Percentiles rank a stretch among this genome's conserved stretches.
Evolutionary conservation across 2,797 vertebrate species (phyloP).

Genomic region (Pseudochirops cupreus): DNA sequence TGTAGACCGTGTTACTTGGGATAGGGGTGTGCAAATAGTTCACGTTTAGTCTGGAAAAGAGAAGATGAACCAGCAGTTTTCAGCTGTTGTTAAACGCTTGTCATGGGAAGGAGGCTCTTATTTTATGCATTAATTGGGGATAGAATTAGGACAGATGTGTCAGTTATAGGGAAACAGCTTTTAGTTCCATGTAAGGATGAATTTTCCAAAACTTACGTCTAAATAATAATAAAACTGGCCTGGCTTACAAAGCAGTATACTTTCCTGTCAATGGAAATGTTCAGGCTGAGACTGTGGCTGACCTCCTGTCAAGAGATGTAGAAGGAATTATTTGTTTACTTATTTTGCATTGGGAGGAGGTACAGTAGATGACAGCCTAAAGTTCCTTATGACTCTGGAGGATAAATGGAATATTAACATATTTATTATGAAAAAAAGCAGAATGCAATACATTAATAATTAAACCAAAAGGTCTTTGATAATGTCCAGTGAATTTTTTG

Average conservation of each 20-base stretch:
- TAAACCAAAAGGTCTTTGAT: background rate
- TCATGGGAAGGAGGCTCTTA: background rate
- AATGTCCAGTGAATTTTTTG: background rate
- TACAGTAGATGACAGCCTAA: background rate
- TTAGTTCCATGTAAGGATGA: background rate
- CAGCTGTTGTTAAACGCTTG: background rate
- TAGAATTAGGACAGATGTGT: background rate
- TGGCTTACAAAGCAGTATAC: background rate
- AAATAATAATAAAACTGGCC: background rate
- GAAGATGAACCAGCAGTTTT: fast-evolving
- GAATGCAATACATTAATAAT: background rate
- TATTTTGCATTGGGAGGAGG: background rate
- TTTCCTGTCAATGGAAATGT: background rate
- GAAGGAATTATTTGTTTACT: background rate
- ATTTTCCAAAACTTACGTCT: background rate
- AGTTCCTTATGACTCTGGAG: background rate
- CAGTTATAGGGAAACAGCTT: background rate
- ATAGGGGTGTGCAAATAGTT: background rate
- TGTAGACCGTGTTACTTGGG: fast-evolving
- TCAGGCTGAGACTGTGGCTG: background rate
- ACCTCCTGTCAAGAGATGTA: background rate
- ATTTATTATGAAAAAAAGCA: slow-evolving; percentile 35
- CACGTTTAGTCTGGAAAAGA: background rate
- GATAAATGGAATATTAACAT: background rate
- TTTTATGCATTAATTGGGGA: background rate